Base-by-base conservation (phyloP, 2,888 invertebrate species). In the Dasysyrphus tricinctus region DNA sequence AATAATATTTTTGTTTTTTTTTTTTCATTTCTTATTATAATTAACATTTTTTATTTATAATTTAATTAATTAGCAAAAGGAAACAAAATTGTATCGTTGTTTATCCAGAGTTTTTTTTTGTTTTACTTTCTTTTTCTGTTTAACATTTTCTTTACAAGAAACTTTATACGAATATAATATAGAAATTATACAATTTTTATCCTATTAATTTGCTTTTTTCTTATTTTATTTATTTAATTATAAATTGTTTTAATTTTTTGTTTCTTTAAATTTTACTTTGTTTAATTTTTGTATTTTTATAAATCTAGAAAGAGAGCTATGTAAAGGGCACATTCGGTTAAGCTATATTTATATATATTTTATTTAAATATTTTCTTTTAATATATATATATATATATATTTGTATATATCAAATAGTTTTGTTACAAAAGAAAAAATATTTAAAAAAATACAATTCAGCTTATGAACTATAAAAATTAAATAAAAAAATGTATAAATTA, bases 291-390 rank as follows among this genome's bases (percentile, higher is more conserved):
- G 88, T 88, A 84, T 88, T 89, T 88, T 88, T 88, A 90, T 91
- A 89, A 90, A 90, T 90, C 90, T 91, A 91, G 90, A 92, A 91
- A 92, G 91, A 92, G 91, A 92, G 92, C 91, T 92, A 91, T 91
- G 90, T 91, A 92, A 92, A 93, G 92, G 92, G 92, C 92, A 93
- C 92, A 92, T 92, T 92, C 92, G 92, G 92, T 93, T 93, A 93
- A 93, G 92, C 92, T 92, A 92, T 92, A 90, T 89, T 86, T 85
- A 90, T 89, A 88, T 89, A 81, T 80, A 88, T 88, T 83, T 88
- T 79, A 88, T 85, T 79, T 85, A 89, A 86, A 88, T 89, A 89
- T 89, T 88, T 88, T 87, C 81, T 88, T 88, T 80, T 79, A 84
- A 87, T 88, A 88, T 89, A 84, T 89, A 75, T 89, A 79, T 70